Base-by-base conservation (phyloP, 2,113 vertebrate genomes). In the Nycticorax nycticorax region DNA sequence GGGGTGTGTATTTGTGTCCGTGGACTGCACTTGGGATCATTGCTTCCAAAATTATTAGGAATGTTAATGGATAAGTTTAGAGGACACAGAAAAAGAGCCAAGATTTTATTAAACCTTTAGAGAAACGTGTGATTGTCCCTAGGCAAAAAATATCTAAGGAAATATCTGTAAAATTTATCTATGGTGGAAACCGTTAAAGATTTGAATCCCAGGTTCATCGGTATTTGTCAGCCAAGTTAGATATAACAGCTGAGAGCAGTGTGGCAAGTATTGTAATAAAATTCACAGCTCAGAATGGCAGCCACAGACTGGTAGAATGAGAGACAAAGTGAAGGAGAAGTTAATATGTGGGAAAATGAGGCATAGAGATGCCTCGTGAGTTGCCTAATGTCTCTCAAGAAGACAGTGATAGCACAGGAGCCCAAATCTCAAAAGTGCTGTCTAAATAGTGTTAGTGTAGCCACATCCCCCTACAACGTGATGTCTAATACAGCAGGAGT, bases 11-110 rank as follows among this genome's bases (percentile, higher is more conserved):
- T 50, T 81, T 60, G 17, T 37, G 20, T 39, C 33, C 10, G 15
- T 0, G 1, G 24, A n/a, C 18, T 71, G 23, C 8, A 43, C 14
- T 30, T 82, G 27, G 6, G 73, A 33, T 52, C 0, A 0, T 60
- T 88, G 28, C 14, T 88, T 73, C 22, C 30, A 73, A 83, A 79
- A 85, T 76, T 56, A 62, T 56, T 53, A 28, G 33, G 6, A 64
- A 72, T 64, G 4, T 7, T 86, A 43, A 55, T 83, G 41, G 37
- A 28, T 92, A 68, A 48, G 19, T 79, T 90, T 68, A 69, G 18
- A 64, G 8, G 14, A 72, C 10, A 3, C 78, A 82, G 10, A 35
- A 45, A 91, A 62, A 72, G 30, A 77, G 7, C 3, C 6, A 57
- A 27, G 30, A 14, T 63, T 47, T 73, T 47, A 57, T 63, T 24